Evolutionary conservation across 2,797 vertebrate genomes (phyloP).

Genomic region (Scarus forsteni): DNA sequence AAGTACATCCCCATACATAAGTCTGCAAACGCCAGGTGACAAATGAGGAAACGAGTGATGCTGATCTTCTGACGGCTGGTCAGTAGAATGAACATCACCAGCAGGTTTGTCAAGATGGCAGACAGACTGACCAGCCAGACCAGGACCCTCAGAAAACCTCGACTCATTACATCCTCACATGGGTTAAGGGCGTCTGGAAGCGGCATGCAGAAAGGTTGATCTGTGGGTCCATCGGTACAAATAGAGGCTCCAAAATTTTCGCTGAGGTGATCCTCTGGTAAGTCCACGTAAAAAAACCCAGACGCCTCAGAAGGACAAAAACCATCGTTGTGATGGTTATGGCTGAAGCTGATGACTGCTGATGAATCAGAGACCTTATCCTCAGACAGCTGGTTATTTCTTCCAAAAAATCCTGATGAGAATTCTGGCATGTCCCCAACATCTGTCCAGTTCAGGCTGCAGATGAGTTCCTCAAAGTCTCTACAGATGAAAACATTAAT

Average conservation of each 20-base stretch:
- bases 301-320: constrained; percentile 76
- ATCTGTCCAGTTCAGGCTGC: constrained; percentile 81
- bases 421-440: constrained; percentile 28
- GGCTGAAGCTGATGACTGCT: constrained; percentile 7
- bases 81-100: constrained; percentile 88
- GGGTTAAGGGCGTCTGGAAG: constrained; percentile 91
- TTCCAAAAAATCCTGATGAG: not conserved
- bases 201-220: constrained; percentile 84
- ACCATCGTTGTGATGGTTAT: constrained; percentile 52
- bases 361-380: too few species aligned
- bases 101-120: constrained; percentile 88
- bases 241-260: constrained; percentile 84
- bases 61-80: constrained; percentile 90
- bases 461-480: constrained; percentile 84
- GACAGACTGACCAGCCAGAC: constrained; percentile 91
- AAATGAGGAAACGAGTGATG: constrained; percentile 90
- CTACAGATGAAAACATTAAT: constrained; percentile 62
- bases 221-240: constrained; percentile 67
- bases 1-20: constrained; percentile 92
- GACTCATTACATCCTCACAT: constrained; percentile 92
- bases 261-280: constrained; percentile 76
- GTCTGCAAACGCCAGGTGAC: constrained; percentile 91
- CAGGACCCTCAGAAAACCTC: constrained; percentile 84
- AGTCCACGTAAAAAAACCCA: constrained; percentile 83
- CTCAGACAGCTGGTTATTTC: too few species aligned